These are phyloP conservation scores for Tachina fera DNA, from an alignment of 2,888 invertebrate genomes.

Conservation along the genomic window DNA sequence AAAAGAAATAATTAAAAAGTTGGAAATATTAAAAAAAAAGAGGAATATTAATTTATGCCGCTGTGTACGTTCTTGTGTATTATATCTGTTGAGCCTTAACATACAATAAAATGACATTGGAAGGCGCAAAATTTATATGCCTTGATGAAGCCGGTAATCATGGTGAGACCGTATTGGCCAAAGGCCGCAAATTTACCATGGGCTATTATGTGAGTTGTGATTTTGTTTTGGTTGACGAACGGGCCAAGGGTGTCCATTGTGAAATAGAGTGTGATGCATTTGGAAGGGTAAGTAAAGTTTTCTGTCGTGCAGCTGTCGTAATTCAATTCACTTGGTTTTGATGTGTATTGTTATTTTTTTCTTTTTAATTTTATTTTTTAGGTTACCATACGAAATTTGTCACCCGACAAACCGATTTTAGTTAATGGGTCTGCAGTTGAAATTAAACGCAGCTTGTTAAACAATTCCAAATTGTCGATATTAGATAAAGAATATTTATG, in stretches of 20 bases:
- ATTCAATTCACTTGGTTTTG: slow-evolving; percentile 1
- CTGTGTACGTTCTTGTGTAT: slow-evolving; percentile 10
- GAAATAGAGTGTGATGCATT: slow-evolving; percentile 81
- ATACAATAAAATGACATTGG: slow-evolving; percentile 77
- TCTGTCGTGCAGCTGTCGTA: neutral
- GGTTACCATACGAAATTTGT: slow-evolving; percentile 80
- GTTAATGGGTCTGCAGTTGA: slow-evolving; percentile 77
- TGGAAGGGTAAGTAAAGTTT: slow-evolving; percentile 79
- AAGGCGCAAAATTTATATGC: slow-evolving; percentile 79
- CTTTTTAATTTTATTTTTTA: slow-evolving; percentile 64
- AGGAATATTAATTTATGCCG: slow-evolving; percentile 44
- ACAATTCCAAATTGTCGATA: slow-evolving; percentile 78
- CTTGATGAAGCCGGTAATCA: slow-evolving; percentile 73
- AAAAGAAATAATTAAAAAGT: slow-evolving; percentile 26
- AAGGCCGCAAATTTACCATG: slow-evolving; percentile 79
- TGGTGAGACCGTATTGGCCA: slow-evolving; percentile 73
- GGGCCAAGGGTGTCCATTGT: slow-evolving; percentile 79
- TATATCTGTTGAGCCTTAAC: slow-evolving; percentile 21
- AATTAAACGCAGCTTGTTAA: slow-evolving; percentile 77
- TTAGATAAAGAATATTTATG: slow-evolving; percentile 79
- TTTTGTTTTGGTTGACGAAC: slow-evolving; percentile 75
- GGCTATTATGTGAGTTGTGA: slow-evolving; percentile 80
- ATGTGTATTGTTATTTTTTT: slow-evolving; percentile 1
- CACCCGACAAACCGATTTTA: slow-evolving; percentile 75
- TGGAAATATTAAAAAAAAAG: slow-evolving; percentile 40